Percentiles rank a stretch among this genome's conserved stretches.
These are phyloP conservation scores for Pocillopora grandis DNA, from an alignment of 92 coral and sea anemone genomes.

Conservation along the genomic window DNA sequence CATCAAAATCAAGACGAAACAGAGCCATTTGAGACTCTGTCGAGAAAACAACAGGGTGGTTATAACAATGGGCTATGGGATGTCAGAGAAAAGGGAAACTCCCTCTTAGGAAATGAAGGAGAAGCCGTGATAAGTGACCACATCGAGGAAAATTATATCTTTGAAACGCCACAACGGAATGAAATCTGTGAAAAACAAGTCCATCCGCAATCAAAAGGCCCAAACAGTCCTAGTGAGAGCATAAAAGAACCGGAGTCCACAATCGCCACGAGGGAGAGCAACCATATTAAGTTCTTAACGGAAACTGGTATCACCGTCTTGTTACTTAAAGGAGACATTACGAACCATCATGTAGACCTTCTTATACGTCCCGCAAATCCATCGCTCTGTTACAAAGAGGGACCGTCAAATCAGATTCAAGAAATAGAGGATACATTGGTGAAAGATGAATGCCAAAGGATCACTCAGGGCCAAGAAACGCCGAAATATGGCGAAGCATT, in stretches of 20 bases:
- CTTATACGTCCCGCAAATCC: constrained; percentile 71
- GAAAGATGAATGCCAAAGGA: constrained; percentile 50
- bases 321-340: constrained; percentile 59
- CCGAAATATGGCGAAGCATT: constrained; percentile 44
- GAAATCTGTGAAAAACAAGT: no score
- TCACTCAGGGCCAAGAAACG: constrained; percentile 1
- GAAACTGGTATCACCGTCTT: constrained; percentile 6
- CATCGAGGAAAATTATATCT: no score
- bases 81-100: no score
- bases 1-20: no score
- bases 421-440: constrained; percentile 55
- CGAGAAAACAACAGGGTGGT: no score
- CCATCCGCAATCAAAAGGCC: no score
- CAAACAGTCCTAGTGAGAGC: neutral
- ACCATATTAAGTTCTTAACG: neutral
- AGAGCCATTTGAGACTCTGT: no score
- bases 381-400: constrained; percentile 49
- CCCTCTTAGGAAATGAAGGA: no score
- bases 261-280: neutral
- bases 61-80: no score
- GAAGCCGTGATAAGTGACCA: no score
- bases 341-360: constrained; percentile 55
- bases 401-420: constrained; percentile 54
- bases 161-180: no score
- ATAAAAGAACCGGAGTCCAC: neutral